phyloP scores from a whole-genome alignment of 2,888 invertebrate genomes.

The Tridacna gigas region DNA sequence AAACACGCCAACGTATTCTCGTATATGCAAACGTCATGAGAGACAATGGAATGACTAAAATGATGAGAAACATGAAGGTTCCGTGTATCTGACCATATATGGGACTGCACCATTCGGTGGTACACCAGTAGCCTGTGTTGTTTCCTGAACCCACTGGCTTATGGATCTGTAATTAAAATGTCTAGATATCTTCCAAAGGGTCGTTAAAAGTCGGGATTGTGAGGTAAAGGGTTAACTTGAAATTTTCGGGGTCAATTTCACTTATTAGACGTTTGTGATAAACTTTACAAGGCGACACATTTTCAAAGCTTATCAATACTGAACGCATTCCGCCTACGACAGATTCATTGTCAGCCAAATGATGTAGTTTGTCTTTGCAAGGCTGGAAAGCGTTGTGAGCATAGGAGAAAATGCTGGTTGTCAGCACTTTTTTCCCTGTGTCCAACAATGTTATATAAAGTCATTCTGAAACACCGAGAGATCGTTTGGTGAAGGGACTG shows the following conservation, averaged over 20 bases:
- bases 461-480: background rate
- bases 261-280: no score
- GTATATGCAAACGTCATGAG: slow-evolving; percentile 89
- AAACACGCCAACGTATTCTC: slow-evolving; percentile 88
- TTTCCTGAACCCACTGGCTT: slow-evolving; percentile 61
- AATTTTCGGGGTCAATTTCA: no score
- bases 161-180: slow-evolving; percentile 65
- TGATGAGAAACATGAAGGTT: slow-evolving; percentile 88
- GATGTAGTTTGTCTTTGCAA: background rate
- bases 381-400: background rate
- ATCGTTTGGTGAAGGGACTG: no score
- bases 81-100: slow-evolving; percentile 86
- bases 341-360: background rate
- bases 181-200: no score
- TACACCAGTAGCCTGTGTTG: slow-evolving; percentile 87
- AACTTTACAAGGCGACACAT: no score
- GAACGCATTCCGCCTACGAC: no score
- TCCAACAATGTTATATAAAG: background rate
- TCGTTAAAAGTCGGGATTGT: no score
- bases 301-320: no score
- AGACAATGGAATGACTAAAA: slow-evolving; percentile 88
- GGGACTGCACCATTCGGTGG: slow-evolving; percentile 85
- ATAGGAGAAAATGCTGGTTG: background rate
- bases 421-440: background rate
- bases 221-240: no score